phyloP scores from a whole-genome alignment of 1,140 invertebrate genomes.

The Drosophila subpulchrella region DNA sequence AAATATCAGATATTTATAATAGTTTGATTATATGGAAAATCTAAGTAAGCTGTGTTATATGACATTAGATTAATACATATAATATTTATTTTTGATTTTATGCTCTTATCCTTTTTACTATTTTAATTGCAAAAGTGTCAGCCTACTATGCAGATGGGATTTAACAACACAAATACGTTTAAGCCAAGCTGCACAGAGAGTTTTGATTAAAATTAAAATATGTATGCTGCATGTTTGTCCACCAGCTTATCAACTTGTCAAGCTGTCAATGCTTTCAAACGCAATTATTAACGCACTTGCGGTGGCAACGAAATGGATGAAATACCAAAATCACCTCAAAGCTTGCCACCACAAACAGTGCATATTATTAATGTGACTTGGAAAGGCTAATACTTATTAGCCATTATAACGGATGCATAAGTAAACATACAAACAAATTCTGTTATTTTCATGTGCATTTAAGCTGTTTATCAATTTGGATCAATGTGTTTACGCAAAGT shows the following conservation, averaged over 20 bases:
- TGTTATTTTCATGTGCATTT: conserved; percentile 1
- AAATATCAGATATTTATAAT: too few relatives aligned
- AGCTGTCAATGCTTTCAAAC: conserved; percentile 25
- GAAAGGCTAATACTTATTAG: conserved; percentile 2
- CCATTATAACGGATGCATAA: conserved; percentile 17
- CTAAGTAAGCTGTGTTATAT: too few relatives aligned
- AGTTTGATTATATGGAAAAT: background rate
- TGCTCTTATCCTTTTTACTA: background rate
- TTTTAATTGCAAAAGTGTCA: background rate
- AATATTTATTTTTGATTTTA: too few relatives aligned
- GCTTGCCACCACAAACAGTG: background rate
- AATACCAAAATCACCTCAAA: background rate
- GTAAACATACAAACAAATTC: background rate
- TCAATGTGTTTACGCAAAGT: conserved; percentile 8
- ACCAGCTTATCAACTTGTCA: conserved; percentile 21
- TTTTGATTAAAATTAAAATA: conserved; percentile 15
- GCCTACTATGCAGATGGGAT: background rate
- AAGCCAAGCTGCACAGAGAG: background rate
- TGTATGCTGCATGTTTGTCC: conserved; percentile 8
- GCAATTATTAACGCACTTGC: conserved; percentile 19
- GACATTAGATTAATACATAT: too few relatives aligned
- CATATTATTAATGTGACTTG: conserved; percentile 2
- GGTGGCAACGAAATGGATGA: conserved; percentile 11
- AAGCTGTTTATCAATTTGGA: conserved; percentile 6
- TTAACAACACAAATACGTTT: background rate